phyloP scores from a whole-genome alignment of 1,140 invertebrate genomes.

The Pogonus chalceus region DNA sequence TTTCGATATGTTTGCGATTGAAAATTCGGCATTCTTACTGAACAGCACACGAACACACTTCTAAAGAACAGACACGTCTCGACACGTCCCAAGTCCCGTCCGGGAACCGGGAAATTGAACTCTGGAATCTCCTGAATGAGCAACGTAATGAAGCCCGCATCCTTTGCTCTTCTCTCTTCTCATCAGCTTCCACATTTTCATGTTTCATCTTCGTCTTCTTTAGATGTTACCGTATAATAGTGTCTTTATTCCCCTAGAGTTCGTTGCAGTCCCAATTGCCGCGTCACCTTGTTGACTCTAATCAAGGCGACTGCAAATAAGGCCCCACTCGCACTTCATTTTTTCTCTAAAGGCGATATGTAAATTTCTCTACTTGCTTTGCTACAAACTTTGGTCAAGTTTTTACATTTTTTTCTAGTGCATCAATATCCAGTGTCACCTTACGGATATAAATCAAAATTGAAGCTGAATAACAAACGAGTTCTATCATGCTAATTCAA shows the following conservation, averaged over 20 bases:
- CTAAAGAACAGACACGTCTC: not conserved
- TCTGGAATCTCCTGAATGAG: constrained; percentile 15
- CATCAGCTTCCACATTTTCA: not conserved
- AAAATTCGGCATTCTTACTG: not conserved
- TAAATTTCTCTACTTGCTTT: constrained; percentile 5
- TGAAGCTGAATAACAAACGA: not conserved
- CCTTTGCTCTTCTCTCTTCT: not conserved
- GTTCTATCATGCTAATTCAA: not conserved
- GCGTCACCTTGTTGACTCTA: constrained; percentile 13
- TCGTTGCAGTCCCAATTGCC: no score
- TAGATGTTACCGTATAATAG: no score
- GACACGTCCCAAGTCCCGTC: not conserved
- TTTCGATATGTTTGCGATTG: no score
- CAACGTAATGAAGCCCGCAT: constrained; percentile 11
- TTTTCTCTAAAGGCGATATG: constrained; percentile 9
- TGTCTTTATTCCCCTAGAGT: no score
- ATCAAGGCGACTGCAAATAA: constrained; percentile 13
- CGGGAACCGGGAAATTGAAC: constrained; percentile 11
- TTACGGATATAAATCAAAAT: constrained; percentile 7
- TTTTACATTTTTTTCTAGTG: not conserved
- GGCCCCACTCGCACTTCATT: constrained; percentile 8
- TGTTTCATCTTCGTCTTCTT: no score
- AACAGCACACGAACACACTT: not conserved
- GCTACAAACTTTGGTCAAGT: constrained; percentile 8
- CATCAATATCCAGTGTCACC: not conserved